Conservation (phyloP, 2,113 vertebrate genomes). For the Notothenia coriiceps region DNA sequence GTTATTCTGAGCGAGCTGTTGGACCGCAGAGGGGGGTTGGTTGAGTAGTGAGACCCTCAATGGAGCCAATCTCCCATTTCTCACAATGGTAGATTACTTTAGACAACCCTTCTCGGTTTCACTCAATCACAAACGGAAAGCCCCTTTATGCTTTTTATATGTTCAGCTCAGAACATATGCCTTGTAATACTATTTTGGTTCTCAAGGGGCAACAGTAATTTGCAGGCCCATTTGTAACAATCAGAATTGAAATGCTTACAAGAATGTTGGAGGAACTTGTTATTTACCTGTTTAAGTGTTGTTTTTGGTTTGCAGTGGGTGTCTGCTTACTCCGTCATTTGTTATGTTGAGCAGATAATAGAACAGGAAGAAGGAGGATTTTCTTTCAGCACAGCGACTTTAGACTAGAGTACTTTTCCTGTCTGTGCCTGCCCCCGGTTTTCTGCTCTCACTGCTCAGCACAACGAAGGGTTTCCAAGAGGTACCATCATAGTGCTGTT, state of each 20-base stretch:
- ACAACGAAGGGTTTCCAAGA: conserved; percentile 50
- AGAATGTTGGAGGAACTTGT: conserved; percentile 9
- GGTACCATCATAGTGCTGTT: conserved; percentile 24
- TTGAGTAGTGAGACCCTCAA: conserved; percentile 63
- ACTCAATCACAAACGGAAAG: conserved; percentile 52
- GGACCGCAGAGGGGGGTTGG: conserved; percentile 41
- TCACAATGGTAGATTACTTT: conserved; percentile 61
- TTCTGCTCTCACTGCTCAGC: conserved; percentile 36
- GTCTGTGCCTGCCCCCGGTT: conserved; percentile 36
- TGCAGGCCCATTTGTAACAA: conserved; percentile 21
- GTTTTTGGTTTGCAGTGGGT: conserved; percentile 23
- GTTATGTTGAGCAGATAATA: conserved; percentile 54
- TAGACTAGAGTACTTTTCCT: conserved; percentile 33
- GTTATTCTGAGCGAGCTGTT: conserved; percentile 71
- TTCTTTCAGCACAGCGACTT: conserved; percentile 16
- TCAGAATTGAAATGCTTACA: conserved; percentile 7
- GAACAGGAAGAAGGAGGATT: conserved; percentile 53
- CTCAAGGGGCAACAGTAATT: conserved; percentile 3
- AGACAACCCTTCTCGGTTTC: conserved; percentile 56
- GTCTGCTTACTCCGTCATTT: conserved; percentile 22
- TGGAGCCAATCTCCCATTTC: conserved; percentile 57
- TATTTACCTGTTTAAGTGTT: conserved; percentile 34
- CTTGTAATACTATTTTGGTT: too few species aligned
- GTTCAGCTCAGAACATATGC: background rate
- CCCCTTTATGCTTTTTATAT: conserved; percentile 23